These are phyloP conservation scores for Euura lappo DNA, from an alignment of 1,140 invertebrate species.

Conservation along the genomic window DNA sequence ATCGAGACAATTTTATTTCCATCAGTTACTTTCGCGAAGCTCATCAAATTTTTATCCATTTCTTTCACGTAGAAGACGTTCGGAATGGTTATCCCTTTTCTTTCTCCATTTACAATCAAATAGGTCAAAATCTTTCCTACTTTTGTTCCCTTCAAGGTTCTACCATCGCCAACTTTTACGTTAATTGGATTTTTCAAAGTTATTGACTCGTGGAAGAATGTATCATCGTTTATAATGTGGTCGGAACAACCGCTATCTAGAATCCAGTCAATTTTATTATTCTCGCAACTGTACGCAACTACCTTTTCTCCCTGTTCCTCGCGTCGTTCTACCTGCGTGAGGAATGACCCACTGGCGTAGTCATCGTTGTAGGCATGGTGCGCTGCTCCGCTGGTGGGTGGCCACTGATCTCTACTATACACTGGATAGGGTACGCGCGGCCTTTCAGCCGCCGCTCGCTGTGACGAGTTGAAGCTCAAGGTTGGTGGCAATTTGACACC, in stretches of 20 bases:
- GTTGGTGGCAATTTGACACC: too few species aligned
- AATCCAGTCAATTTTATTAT: slow-evolving; percentile 30
- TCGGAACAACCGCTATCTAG: slow-evolving; percentile 32
- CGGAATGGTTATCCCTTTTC: slow-evolving; percentile 17
- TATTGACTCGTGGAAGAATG: slow-evolving; percentile 23
- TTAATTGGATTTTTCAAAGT: slow-evolving; percentile 27
- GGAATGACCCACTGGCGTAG: slow-evolving; percentile 5
- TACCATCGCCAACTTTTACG: slow-evolving; percentile 34
- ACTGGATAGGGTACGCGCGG: too few species aligned
- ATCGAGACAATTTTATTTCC: slow-evolving; percentile 25
- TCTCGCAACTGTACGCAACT: slow-evolving; percentile 14
- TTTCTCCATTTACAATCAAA: slow-evolving; percentile 23
- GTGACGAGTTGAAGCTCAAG: too few species aligned
- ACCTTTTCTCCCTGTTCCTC: slow-evolving; percentile 5
- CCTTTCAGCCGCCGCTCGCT: too few species aligned
- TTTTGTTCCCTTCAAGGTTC: slow-evolving; percentile 32
- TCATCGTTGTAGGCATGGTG: slow-evolving; percentile 10
- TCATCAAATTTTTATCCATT: slow-evolving; percentile 31
- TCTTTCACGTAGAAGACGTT: slow-evolving; percentile 28
- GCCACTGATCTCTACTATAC: too few species aligned
- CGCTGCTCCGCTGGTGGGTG: slow-evolving; percentile 9
- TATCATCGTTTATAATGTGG: slow-evolving; percentile 30
- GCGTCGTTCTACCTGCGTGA: slow-evolving; percentile 21
- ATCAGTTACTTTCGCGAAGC: slow-evolving; percentile 24
- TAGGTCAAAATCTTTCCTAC: slow-evolving; percentile 26